Conservation (phyloP, 2,888 invertebrate genomes). For the Erannis defoliaria region DNA sequence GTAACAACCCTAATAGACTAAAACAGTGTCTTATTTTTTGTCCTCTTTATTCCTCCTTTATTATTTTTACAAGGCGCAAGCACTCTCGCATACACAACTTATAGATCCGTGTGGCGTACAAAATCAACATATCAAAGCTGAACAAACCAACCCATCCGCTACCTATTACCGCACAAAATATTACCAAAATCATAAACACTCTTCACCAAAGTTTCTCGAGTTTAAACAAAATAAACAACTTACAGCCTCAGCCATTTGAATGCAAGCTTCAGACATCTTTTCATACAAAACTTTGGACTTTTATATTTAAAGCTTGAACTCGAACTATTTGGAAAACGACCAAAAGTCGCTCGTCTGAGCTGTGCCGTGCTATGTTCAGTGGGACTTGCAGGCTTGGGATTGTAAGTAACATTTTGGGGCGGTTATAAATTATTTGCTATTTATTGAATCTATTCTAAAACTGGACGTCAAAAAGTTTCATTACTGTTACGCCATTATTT, state of each 20-base stretch:
- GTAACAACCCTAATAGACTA: too few relatives aligned
- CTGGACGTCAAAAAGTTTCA: too few relatives aligned
- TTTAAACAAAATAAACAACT: constrained; percentile 33
- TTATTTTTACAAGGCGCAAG: too few relatives aligned
- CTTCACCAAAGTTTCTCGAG: constrained; percentile 29
- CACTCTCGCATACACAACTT: too few relatives aligned
- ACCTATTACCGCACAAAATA: constrained; percentile 5
- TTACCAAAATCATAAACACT: constrained; percentile 20
- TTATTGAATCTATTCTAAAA: too few relatives aligned
- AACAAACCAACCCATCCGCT: not conserved
- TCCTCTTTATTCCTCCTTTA: too few relatives aligned
- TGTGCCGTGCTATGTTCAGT: not conserved
- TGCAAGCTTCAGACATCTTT: constrained; percentile 43
- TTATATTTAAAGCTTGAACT: constrained; percentile 51
- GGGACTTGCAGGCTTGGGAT: not conserved
- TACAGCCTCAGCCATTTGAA: constrained; percentile 39
- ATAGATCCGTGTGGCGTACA: not conserved
- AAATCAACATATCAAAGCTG: not conserved
- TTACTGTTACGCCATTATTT: too few relatives aligned
- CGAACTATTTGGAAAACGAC: constrained; percentile 51
- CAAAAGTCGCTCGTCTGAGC: constrained; percentile 37
- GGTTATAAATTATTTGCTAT: not conserved
- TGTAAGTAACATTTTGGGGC: not conserved
- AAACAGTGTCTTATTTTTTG: too few relatives aligned
- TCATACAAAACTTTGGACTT: constrained; percentile 50